Conservation (phyloP, 2,113 vertebrate genomes). For the Neopipo cinnamomea region DNA sequence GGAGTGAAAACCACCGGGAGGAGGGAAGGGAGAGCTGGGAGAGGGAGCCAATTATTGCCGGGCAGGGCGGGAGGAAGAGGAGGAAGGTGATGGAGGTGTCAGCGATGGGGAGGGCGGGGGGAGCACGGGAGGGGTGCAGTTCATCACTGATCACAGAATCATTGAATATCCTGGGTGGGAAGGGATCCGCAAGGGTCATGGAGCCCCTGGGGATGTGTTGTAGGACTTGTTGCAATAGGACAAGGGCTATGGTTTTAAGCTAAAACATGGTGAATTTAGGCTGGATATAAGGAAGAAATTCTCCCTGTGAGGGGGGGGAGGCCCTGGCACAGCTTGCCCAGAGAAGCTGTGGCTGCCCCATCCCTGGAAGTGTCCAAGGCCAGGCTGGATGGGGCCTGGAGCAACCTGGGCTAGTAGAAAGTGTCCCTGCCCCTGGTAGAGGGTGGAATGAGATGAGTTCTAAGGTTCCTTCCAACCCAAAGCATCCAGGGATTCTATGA, state of each 20-base stretch:
- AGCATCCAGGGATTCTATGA: neutral
- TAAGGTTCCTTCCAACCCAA: neutral
- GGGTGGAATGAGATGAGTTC: neutral
- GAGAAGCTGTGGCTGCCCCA: neutral
- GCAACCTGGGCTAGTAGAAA: fast-evolving
- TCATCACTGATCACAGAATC: neutral
- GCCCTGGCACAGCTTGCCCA: neutral
- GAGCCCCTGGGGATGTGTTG: neutral
- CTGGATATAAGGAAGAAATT: neutral
- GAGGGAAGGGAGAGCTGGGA: neutral
- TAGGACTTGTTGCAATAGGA: neutral
- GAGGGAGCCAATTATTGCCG: neutral
- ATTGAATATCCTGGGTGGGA: neutral
- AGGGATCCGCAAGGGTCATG: neutral
- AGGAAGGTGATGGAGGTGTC: neutral
- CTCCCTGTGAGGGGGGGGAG: neutral
- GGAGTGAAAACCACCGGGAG: neutral
- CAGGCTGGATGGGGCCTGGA: fast-evolving
- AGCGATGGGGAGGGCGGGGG: neutral
- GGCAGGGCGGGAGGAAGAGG: neutral
- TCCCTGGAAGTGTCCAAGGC: neutral
- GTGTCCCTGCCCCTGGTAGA: neutral
- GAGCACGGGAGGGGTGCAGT: neutral
- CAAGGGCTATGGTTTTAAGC: neutral
- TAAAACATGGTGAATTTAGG: neutral